A percentile compares a stretch with the other conserved stretches of the same genome.
These are phyloP conservation scores for Mirza zaza DNA, from an alignment of 2,113 vertebrate genomes.

Conservation along the genomic window DNA sequence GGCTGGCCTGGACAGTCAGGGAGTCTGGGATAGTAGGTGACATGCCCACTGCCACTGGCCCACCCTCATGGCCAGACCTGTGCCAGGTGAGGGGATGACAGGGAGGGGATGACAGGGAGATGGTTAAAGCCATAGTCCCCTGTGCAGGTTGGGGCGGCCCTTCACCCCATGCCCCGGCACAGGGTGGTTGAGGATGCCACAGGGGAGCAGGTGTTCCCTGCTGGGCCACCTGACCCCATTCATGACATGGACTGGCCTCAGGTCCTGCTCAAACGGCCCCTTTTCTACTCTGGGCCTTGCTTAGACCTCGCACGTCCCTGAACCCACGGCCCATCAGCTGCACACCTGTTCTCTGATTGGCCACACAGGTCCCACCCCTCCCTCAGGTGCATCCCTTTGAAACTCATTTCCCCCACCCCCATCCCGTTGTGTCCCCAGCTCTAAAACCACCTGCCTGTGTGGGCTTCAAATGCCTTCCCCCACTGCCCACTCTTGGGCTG, in stretches of 20 bases:
- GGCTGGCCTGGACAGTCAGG: not conserved
- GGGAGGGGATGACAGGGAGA: not conserved
- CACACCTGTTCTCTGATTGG: not conserved
- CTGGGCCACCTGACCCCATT: not conserved
- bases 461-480: not conserved
- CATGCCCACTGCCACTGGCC: not conserved
- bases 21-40: not conserved
- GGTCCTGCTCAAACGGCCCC: no score
- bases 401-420: not conserved
- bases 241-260: not conserved
- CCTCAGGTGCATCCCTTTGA: not conserved
- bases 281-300: no score
- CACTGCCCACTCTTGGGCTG: not conserved
- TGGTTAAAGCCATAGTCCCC: not conserved
- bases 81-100: not conserved
- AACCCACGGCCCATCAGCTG: not conserved
- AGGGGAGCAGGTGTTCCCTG: not conserved
- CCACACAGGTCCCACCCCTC: not conserved
- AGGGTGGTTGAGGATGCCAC: rapidly evolving
- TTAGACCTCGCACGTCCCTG: not conserved
- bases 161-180: not conserved
- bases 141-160: not conserved
- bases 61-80: not conserved
- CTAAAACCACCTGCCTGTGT: not conserved
- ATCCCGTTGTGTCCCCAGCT: not conserved